Percentiles rank a stretch among this genome's conserved stretches.
Conservation (phyloP, 2,888 invertebrate genomes). For the Bhutanitis thaidina region DNA sequence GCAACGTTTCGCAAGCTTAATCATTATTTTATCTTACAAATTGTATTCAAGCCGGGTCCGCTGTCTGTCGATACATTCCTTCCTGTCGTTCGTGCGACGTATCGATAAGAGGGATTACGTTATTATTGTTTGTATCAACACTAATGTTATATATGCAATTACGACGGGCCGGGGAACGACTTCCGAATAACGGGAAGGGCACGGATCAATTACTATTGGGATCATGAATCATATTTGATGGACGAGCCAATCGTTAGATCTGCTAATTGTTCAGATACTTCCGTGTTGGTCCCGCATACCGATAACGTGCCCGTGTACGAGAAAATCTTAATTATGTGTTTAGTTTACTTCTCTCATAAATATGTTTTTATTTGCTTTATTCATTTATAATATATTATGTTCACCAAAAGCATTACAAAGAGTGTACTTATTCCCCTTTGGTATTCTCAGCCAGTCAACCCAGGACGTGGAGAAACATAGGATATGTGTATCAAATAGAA, state of each 20-base stretch:
- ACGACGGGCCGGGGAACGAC: slow-evolving; percentile 9
- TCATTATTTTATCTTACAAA: slow-evolving; percentile 79
- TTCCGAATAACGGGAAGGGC: slow-evolving; percentile 16
- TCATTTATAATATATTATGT: no score
- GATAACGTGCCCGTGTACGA: neutral
- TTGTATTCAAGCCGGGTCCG: slow-evolving; percentile 64
- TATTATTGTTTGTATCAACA: slow-evolving; percentile 39
- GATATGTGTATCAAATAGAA: no score
- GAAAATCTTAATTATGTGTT: neutral
- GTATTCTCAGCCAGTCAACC: no score
- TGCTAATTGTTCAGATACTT: slow-evolving; percentile 10
- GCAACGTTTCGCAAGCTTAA: slow-evolving; percentile 75
- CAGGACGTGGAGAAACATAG: no score
- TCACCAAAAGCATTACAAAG: no score
- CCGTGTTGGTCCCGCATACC: slow-evolving; percentile 1
- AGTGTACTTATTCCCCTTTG: no score
- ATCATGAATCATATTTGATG: slow-evolving; percentile 24
- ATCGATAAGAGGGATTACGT: slow-evolving; percentile 33
- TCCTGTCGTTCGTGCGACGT: slow-evolving; percentile 21
- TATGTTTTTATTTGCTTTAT: no score
- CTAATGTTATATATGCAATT: slow-evolving; percentile 31
- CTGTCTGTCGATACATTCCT: slow-evolving; percentile 48
- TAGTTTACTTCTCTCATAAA: no score
- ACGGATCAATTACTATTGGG: slow-evolving; percentile 25
- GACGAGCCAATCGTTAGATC: slow-evolving; percentile 9